Percentiles rank a stretch among this genome's conserved stretches.
These are phyloP conservation scores for Cephalotes varians DNA, from an alignment of 2,888 invertebrate genomes.

Conservation along the genomic window DNA sequence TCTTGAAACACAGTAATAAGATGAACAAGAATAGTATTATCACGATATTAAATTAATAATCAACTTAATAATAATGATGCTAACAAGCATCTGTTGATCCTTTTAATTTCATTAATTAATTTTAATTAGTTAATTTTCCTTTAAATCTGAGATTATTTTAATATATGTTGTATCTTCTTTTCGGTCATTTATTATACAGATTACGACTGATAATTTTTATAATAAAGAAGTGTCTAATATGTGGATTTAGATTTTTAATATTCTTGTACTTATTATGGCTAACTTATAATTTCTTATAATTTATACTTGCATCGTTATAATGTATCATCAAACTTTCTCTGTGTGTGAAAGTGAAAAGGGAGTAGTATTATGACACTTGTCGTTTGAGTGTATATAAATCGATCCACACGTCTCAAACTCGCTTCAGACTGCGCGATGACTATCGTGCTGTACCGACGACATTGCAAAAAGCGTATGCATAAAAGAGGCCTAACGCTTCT, in stretches of 20 bases:
- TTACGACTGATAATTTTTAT: not conserved
- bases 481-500: slow-evolving; percentile 48
- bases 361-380: not conserved
- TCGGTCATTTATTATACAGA: not conserved
- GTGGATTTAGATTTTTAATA: not conserved
- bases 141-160: not conserved
- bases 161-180: not conserved
- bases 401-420: not conserved
- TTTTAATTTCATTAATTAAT: no score
- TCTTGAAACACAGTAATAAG: no score
- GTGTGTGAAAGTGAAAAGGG: not conserved
- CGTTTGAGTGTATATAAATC: not conserved
- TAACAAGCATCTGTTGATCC: no score
- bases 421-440: slow-evolving; percentile 16
- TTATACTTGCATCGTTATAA: slow-evolving; percentile 1
- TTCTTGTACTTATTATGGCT: not conserved
- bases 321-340: not conserved
- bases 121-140: no score
- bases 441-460: not conserved
- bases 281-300: not conserved
- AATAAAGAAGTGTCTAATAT: not conserved
- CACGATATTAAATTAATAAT: no score
- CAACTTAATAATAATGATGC: no score
- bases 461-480: slow-evolving; percentile 41
- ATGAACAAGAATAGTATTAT: no score